Conservation (phyloP, 2,888 invertebrate genomes). For the Catocala fraxini region DNA sequence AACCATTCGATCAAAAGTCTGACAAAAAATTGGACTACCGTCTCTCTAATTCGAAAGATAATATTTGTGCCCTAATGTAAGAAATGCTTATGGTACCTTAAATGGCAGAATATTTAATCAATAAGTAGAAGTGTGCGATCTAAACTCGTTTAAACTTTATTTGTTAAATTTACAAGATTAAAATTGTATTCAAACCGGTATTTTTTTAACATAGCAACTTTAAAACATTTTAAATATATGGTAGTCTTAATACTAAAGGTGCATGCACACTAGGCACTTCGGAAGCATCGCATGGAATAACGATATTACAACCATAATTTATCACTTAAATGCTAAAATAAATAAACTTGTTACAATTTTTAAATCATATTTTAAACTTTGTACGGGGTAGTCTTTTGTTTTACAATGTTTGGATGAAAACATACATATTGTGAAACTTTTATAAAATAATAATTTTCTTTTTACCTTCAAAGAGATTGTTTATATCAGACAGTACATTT, state of each 20-base stretch:
- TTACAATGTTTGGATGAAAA: neutral
- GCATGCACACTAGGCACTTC: constrained; percentile 53
- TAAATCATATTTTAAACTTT: constrained; percentile 44
- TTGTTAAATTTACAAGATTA: neutral
- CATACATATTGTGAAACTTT: no score
- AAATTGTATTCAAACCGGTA: neutral
- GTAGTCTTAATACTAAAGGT: constrained; percentile 23
- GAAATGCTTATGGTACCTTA: no score
- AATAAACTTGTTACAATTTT: constrained; percentile 37
- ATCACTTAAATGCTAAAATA: constrained; percentile 41
- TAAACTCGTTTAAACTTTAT: no score
- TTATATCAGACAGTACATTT: no score
- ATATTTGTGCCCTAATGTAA: no score
- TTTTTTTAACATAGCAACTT: constrained; percentile 3
- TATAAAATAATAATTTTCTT: no score
- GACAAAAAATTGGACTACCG: no score
- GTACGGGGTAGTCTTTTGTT: constrained; percentile 20
- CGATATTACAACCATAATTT: constrained; percentile 56
- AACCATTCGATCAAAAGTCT: no score
- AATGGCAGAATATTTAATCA: no score
- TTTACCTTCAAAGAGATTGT: no score
- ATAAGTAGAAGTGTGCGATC: no score
- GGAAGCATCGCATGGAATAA: constrained; percentile 51
- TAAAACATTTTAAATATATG: neutral
- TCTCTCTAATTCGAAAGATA: no score